Percentiles rank a stretch among this genome's conserved stretches.
These are phyloP conservation scores for Metalampra italica DNA, from an alignment of 2,888 invertebrate genomes.

Conservation along the genomic window DNA sequence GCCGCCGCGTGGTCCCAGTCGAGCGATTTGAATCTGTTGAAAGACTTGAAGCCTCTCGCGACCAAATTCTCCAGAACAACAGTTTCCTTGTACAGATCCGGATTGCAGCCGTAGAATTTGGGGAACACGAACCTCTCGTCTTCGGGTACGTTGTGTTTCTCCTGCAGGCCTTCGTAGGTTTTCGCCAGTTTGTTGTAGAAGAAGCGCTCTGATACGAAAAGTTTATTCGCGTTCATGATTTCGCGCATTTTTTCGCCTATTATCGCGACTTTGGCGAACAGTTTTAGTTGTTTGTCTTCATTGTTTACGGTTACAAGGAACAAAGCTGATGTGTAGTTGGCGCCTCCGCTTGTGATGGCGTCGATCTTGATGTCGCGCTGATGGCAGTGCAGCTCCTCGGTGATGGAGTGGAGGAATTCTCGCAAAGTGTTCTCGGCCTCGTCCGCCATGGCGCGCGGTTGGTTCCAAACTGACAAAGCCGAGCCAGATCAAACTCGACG, in stretches of 20 bases:
- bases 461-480: conserved; percentile 6
- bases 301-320: conserved; percentile 25
- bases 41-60: conserved; percentile 31
- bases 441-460: conserved; percentile 28
- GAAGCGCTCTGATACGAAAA: conserved; percentile 28
- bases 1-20: conserved; percentile 40
- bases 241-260: conserved; percentile 26
- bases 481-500: neutral
- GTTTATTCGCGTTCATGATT: conserved; percentile 16
- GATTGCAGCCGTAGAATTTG: conserved; percentile 31
- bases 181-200: conserved; percentile 27
- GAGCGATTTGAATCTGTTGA: conserved; percentile 30
- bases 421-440: conserved; percentile 24
- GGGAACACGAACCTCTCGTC: conserved; percentile 28
- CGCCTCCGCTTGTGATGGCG: conserved; percentile 36
- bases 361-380: conserved; percentile 21
- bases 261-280: conserved; percentile 45
- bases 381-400: conserved; percentile 22
- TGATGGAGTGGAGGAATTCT: conserved; percentile 26
- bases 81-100: conserved; percentile 29
- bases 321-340: conserved; percentile 39
- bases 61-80: conserved; percentile 45
- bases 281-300: conserved; percentile 22
- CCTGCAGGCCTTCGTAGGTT: conserved; percentile 23
- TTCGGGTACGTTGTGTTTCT: conserved; percentile 15